Base-by-base conservation (phyloP, 2,888 invertebrate genomes). In the Crioceris asparagi region DNA sequence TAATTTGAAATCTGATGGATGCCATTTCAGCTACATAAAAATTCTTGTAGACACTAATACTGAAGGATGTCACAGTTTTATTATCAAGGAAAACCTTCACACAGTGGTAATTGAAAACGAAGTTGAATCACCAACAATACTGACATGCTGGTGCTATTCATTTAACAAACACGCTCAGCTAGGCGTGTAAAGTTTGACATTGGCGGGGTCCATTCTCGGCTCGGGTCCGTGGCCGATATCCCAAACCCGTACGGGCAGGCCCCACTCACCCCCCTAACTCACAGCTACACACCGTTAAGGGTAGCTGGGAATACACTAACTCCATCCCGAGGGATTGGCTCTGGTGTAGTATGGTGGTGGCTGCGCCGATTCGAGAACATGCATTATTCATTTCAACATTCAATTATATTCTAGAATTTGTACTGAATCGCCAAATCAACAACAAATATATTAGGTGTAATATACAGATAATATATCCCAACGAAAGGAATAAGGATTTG, bases 351-450 rank as follows among this genome's bases (percentile, higher is more conserved):
- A n/a, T n/a, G n/a, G n/a, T n/a, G n/a, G 54, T 47, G 55, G 56
- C 54, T 48, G 50, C 52, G 48, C 50, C 47, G 40, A 47, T 52
- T 51, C 49, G 51, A 47, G 52, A 51, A 55, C 50, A 50, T 64
- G 59, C 57, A 64, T 63, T 62, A 64, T 64, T 63, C 64, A 64
- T 59, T n/a, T 51, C 54, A 57, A 57, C 58, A 62, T 63, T 63
- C 64, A 64, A 64, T 64, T 63, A 64, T 64, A 60, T 57, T 59
- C 58, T 55, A 58, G 60, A 62, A 61, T 50, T 54, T 27, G 4
- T 27, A 27, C 27, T 4, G 12, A 12, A 7, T 14, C 43, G 44
- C 48, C 46, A 43, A 27, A 41, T 16, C 14, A 14, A 15, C 27
- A 27, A 3, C 27, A 14, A 27, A 27, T 15, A 14, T 27, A 15